Percentiles rank a stretch among this genome's conserved stretches.
Conservation (phyloP, 2,113 vertebrate species). For the Porphyrio hochstetteri region DNA sequence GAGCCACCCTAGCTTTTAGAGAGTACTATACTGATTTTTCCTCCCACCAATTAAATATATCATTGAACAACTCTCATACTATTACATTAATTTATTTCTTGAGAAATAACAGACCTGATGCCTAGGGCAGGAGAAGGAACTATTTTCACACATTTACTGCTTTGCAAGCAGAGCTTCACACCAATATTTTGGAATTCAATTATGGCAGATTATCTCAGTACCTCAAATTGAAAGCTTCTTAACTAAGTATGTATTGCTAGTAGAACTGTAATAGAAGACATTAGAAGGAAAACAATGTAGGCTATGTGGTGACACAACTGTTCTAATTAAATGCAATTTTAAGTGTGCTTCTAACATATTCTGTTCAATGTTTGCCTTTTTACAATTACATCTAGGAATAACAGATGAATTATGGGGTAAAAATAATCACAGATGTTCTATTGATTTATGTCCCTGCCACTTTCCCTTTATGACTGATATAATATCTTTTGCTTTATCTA, state of each 20-base stretch:
- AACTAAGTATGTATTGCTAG: background rate
- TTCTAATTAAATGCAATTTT: background rate
- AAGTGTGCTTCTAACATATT: background rate
- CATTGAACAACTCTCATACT: background rate
- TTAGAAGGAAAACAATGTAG: background rate
- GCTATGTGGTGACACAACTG: rapidly evolving
- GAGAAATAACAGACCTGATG: background rate
- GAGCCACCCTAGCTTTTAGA: background rate
- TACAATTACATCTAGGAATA: background rate
- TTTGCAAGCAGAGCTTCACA: background rate
- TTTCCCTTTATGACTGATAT: background rate
- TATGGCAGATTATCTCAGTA: background rate
- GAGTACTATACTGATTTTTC: background rate
- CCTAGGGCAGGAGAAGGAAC: background rate
- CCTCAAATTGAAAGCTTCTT: background rate
- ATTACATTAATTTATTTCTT: background rate
- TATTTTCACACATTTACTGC: background rate
- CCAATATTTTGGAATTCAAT: background rate
- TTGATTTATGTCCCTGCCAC: background rate
- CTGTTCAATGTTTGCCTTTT: background rate
- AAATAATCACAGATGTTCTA: background rate
- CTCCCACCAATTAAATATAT: background rate
- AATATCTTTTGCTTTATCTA: background rate
- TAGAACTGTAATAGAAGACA: background rate
- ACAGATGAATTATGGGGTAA: background rate